A percentile compares a stretch with the other conserved stretches of the same genome.
These are phyloP conservation scores for Phyllotreta cruciferae DNA, from an alignment of 2,888 invertebrate genomes.

Conservation along the genomic window DNA sequence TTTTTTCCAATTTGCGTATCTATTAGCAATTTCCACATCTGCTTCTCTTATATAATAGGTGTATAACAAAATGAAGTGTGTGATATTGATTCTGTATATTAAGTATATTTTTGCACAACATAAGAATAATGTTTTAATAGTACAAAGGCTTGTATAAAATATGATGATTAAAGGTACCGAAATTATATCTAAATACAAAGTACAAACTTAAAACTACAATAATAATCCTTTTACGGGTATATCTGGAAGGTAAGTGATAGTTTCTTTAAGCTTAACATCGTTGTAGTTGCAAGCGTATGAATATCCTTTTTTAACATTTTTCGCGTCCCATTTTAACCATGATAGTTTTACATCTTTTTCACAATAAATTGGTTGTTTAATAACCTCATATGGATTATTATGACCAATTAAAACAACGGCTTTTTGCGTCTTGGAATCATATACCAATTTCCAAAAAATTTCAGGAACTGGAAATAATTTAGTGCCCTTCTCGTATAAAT, in stretches of 20 bases:
- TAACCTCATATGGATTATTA: constrained; percentile 65
- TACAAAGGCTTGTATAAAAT: no score
- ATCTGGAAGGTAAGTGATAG: constrained; percentile 5
- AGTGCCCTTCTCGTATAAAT: constrained; percentile 52
- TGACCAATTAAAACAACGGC: constrained; percentile 69
- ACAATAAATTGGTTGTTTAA: constrained; percentile 33
- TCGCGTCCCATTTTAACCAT: constrained; percentile 63
- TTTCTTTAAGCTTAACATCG: constrained; percentile 5
- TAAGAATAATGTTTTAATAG: no score
- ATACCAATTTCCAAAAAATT: constrained; percentile 68
- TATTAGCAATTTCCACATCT: no score
- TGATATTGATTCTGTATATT: no score
- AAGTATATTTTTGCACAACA: no score
- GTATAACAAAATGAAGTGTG: no score
- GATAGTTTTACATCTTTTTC: constrained; percentile 62
- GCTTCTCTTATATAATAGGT: no score
- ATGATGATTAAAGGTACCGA: no score
- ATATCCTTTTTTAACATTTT: constrained; percentile 63
- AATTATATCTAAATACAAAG: no score
- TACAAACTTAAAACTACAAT: no score
- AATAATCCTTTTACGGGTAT: constrained; percentile 1
- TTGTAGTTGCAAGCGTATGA: constrained; percentile 65
- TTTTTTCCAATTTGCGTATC: not conserved
- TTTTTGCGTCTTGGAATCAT: constrained; percentile 61
- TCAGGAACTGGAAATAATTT: constrained; percentile 62